phyloP scores from a whole-genome alignment of 1,140 invertebrate species.

The Cherax destructor region DNA sequence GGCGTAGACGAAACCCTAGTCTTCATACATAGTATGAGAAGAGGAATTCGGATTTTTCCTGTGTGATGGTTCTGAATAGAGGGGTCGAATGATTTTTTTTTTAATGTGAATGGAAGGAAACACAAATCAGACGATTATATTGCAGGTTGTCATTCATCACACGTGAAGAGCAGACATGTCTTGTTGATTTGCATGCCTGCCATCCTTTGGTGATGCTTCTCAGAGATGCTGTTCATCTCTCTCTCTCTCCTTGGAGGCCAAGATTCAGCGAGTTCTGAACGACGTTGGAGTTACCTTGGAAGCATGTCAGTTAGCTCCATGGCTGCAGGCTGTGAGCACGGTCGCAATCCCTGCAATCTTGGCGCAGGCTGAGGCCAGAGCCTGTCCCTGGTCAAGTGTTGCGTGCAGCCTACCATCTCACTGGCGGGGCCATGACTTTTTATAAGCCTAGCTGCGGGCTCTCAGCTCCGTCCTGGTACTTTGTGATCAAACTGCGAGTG shows the following conservation, averaged over 20 bases:
- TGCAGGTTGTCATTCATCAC: background rate
- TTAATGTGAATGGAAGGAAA: background rate
- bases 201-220: background rate
- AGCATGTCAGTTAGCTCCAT: conserved; percentile 2
- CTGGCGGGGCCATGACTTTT: background rate
- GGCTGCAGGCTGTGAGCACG: conserved; percentile 5
- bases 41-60: background rate
- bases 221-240: background rate
- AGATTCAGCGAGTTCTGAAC: background rate
- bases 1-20: too few relatives aligned
- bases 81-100: background rate
- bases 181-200: background rate
- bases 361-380: background rate
- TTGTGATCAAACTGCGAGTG: background rate
- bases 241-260: background rate
- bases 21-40: background rate
- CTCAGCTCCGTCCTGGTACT: background rate
- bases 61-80: background rate
- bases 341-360: background rate
- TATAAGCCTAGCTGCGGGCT: background rate
- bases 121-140: background rate
- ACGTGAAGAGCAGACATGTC: background rate
- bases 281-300: background rate
- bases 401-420: conserved; percentile 5
- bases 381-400: background rate